Conservation (phyloP, 2,113 vertebrate species). For the Trichomycterus rosablanca region DNA sequence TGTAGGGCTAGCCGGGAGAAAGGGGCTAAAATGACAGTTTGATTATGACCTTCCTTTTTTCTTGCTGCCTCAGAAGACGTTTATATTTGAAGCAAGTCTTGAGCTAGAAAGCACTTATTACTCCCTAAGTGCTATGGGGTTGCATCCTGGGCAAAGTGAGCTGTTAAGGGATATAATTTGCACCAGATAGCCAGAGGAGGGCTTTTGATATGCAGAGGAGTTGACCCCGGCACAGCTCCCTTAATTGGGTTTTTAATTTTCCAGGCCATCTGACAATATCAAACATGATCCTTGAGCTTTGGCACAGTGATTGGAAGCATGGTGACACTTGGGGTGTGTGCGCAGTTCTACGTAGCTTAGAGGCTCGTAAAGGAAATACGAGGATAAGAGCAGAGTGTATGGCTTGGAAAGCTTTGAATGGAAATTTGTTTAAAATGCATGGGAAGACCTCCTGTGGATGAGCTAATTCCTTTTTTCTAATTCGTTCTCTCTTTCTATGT, state of each 20-base stretch:
- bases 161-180: constrained; percentile 99
- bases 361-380: constrained; percentile 65
- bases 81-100: constrained; percentile 92
- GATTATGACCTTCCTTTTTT: constrained; percentile 93
- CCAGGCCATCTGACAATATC: constrained; percentile 99
- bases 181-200: constrained; percentile 95
- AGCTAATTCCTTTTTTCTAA: constrained; percentile 13
- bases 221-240: constrained; percentile 96
- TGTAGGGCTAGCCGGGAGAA: constrained; percentile 74
- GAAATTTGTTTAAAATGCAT: constrained; percentile 61
- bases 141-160: constrained; percentile 97
- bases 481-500: constrained; percentile 41
- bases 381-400: constrained; percentile 30
- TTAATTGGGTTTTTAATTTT: constrained; percentile 99
- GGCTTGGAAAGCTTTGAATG: constrained; percentile 58
- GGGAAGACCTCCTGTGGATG: constrained; percentile 54
- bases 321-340: constrained; percentile 66
- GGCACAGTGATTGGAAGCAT: constrained; percentile 88
- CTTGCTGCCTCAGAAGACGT: constrained; percentile 84
- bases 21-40: constrained; percentile 80
- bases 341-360: constrained; percentile 39
- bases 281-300: constrained; percentile 97
- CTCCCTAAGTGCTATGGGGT: constrained; percentile 91
- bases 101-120: constrained; percentile 92
- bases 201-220: constrained; percentile 99